Evolutionary conservation across 2,113 vertebrate species (phyloP), one percentile per base, ranked within the genome.

Genomic region (Hemichromis elongatus): DNA sequence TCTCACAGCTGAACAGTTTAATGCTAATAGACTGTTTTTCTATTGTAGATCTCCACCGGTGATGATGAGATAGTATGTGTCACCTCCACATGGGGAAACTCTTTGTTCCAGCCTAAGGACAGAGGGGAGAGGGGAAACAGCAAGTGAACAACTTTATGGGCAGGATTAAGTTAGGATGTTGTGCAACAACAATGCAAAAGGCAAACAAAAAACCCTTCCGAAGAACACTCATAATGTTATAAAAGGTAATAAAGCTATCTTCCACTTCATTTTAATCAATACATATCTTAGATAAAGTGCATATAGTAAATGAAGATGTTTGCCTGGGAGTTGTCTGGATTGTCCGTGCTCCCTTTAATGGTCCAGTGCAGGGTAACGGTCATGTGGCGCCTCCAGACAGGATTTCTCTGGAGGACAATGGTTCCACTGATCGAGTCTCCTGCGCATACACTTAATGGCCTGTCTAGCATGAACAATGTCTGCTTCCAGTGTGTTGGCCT

Each of bases 401-500:
- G 96, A 88, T 97, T 97, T 83, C 97, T 96, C 45, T 90, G 93
- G 47, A 97, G 89, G 9, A 90, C 50, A 1, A 96, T 87, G 2
- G 84, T 90, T 21, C 97, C 96, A 0, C 81, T 87, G 87, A 97
- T 90, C 18, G 82, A 53, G 19, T 97, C 96, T 21, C 95, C 96
- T 2, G 50, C 8, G 1, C 78, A 57, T 4, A 97, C 92, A 0
- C 91, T 56, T 13, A 97, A 54, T 0, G 97, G 96, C 68, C 91
- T 75, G 14, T 97, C 96, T 79, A 97, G 90, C 97, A 97, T 97
- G 57, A 97, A 97, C 35, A 97, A 92, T 40, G 97, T 97, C 94
- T 97, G 97, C 88, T 97, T 97, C 96, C 96, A 97, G 89, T 97
- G 97, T 3, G 96, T 97, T 3, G 95, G 94, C 88, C 97, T 97